Evolutionary conservation across 1,140 invertebrate species (phyloP), one percentile per base, ranked within the genome.

Genomic region (Temnothorax curvispinosus): DNA sequence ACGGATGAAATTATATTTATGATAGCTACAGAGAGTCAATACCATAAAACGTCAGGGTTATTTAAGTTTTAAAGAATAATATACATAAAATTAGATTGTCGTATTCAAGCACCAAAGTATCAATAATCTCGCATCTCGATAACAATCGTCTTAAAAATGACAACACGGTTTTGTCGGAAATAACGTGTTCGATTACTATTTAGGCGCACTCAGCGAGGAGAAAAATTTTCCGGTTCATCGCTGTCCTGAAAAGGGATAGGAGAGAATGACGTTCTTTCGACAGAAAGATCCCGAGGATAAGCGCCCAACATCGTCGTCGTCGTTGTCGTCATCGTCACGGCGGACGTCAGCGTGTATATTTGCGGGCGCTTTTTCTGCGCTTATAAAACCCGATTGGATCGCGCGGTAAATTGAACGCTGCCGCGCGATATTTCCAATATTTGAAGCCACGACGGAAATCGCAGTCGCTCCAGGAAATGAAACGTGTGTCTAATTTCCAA

Each of bases 401-500:
- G 89, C 69, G 78, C 85, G 85, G 87, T 90, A 91, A 94, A 94
- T 94, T 94, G 93, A 94, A 93, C 92, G 89, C 80, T 75, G 72
- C 86, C 56, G 84, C 88, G 86, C 88, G 93, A 94, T 94, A 94
- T 94, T 95, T 95, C 92, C 94, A 94, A 95, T 94, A 94, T 94
- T 94, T 93, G 94, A 94, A 94, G 92, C 90, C 81, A 88, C 84
- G 90, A 89, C 94, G 94, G 94, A 95, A 94, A 92, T 92, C 90
- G 91, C 92, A 94, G 93, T 93, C 94, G 93, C 88, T 93, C 82
- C 94, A 94, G 94, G 94, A 95, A 95, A 95, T 95, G 94, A 95
- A 95, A 95, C 89, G 94, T 94, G 94, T 94, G 94, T 95, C 94
- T 95, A 95, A 95, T 95, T 95, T 95, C 93, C 94, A 95, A 94